These are phyloP conservation scores for Heliconius melpomene DNA, from an alignment of 1,140 invertebrate species.

Conservation along the genomic window DNA sequence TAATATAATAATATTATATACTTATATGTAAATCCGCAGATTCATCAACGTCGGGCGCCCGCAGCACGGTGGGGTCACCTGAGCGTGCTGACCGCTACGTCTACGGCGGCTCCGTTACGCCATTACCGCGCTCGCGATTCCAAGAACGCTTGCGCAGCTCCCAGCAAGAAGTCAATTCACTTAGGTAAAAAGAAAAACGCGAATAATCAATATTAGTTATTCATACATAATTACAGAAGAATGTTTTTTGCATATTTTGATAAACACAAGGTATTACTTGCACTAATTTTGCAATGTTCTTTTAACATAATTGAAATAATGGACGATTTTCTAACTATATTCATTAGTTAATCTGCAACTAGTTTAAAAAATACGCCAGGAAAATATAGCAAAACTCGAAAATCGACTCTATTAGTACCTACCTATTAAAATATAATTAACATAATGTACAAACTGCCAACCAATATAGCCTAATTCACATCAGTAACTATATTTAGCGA, in stretches of 20 bases:
- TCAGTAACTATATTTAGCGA: too few relatives aligned
- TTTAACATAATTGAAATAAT: too few relatives aligned
- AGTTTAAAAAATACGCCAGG: neutral
- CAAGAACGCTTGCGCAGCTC: conserved; percentile 72
- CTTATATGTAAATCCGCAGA: conserved; percentile 40
- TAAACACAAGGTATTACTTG: too few relatives aligned
- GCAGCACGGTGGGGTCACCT: conserved; percentile 63
- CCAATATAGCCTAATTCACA: neutral
- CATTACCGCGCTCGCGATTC: conserved; percentile 74
- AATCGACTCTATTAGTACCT: neutral
- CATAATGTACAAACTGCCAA: neutral
- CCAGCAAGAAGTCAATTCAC: conserved; percentile 61
- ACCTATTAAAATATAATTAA: neutral
- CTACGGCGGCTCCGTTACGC: conserved; percentile 79
- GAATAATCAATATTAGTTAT: neutral
- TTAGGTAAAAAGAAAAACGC: conserved; percentile 49
- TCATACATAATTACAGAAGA: neutral
- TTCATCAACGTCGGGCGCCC: conserved; percentile 53
- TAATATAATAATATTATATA: neutral
- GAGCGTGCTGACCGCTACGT: conserved; percentile 71
- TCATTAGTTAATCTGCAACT: too few relatives aligned
- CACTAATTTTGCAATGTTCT: too few relatives aligned
- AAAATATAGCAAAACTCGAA: neutral
- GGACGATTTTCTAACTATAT: too few relatives aligned
- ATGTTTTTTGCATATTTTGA: neutral